These are phyloP conservation scores for Lobophora halterata DNA, from an alignment of 2,888 invertebrate species.

Conservation along the genomic window DNA sequence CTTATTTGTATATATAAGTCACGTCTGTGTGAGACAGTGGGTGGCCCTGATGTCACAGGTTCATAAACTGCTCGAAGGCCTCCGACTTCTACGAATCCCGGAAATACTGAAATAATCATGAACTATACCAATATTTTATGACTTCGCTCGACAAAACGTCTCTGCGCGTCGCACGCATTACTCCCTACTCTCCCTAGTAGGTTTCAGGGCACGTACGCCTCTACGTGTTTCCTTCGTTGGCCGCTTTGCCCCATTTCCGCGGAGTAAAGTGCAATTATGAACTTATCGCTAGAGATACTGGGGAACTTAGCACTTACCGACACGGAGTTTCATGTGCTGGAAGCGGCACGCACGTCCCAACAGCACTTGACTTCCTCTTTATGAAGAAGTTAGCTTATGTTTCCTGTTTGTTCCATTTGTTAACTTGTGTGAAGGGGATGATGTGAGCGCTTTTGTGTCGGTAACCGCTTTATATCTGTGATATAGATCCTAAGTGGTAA, in stretches of 20 bases:
- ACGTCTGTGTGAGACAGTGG: too few relatives aligned
- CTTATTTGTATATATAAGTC: too few relatives aligned
- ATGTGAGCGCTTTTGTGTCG: conserved; percentile 1
- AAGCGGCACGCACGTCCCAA: conserved; percentile 26
- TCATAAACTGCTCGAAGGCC: too few relatives aligned
- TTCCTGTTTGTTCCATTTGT: conserved; percentile 14
- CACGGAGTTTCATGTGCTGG: conserved; percentile 23
- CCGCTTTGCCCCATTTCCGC: conserved; percentile 61
- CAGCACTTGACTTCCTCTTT: conserved; percentile 25
- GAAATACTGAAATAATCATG: conserved; percentile 32
- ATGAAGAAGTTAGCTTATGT: conserved; percentile 23
- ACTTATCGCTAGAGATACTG: conserved; percentile 51
- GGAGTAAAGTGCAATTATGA: conserved; percentile 68
- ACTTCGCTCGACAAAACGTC: conserved; percentile 38
- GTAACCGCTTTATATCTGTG: background rate
- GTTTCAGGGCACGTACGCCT: conserved; percentile 61
- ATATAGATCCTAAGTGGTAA: conserved; percentile 2
- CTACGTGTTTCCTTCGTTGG: conserved; percentile 55
- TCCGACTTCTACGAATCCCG: conserved; percentile 11
- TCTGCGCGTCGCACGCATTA: conserved; percentile 47
- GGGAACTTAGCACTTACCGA: conserved; percentile 37
- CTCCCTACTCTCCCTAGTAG: conserved; percentile 39
- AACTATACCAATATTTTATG: conserved; percentile 46
- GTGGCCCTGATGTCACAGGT: too few relatives aligned
- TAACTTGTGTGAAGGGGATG: conserved; percentile 7